Evolutionary conservation across 1,140 invertebrate species (phyloP).

Genomic region (Sitobion miscanthi): DNA sequence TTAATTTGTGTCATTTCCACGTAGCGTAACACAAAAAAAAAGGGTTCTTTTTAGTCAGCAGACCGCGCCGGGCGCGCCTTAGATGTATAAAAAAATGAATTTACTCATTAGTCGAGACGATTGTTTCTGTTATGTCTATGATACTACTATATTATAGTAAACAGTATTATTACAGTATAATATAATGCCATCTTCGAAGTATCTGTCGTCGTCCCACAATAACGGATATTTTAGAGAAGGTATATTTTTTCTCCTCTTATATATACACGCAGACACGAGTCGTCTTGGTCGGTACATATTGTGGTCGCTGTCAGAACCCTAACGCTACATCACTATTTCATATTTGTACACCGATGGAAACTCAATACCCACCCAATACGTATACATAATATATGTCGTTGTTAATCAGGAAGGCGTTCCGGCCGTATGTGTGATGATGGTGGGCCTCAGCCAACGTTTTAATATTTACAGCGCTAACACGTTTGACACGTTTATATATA

Average conservation of each 20-base stretch:
- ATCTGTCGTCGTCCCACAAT: neutral
- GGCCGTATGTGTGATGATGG: neutral
- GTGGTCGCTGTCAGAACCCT: slow-evolving; percentile 27
- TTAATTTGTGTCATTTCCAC: slow-evolving; percentile 50
- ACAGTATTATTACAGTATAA: neutral
- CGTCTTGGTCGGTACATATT: neutral
- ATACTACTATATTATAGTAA: neutral
- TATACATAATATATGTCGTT: neutral
- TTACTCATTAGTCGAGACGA: slow-evolving; percentile 28
- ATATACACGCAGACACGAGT: neutral
- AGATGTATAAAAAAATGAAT: slow-evolving; percentile 14
- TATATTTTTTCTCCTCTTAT: neutral
- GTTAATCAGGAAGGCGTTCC: slow-evolving; percentile 21
- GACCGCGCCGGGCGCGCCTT: slow-evolving; percentile 44
- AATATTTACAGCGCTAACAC: slow-evolving; percentile 10
- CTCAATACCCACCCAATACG: slow-evolving; percentile 21
- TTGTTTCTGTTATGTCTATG: slow-evolving; percentile 37
- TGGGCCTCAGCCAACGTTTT: slow-evolving; percentile 23
- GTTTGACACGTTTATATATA: neutral
- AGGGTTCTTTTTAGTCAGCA: slow-evolving; percentile 49
- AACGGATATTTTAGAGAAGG: neutral
- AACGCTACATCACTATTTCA: neutral
- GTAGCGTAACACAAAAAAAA: slow-evolving; percentile 42
- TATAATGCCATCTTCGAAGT: neutral
- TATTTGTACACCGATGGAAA: slow-evolving; percentile 31